Conservation (phyloP, 2,797 vertebrate genomes). For the Helicolenus hilgendorfi region DNA sequence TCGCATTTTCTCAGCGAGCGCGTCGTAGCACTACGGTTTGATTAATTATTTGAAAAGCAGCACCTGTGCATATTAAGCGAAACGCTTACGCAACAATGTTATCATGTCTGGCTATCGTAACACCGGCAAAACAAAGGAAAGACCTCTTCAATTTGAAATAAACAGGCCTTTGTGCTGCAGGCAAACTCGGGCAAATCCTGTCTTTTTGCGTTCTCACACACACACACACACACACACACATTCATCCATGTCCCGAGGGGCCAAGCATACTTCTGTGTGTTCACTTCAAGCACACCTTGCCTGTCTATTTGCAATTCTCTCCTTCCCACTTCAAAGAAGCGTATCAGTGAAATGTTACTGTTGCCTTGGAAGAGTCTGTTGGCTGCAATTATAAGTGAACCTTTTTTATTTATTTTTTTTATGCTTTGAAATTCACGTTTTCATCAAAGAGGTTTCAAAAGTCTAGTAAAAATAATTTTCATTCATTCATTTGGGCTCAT, state of each 20-base stretch:
- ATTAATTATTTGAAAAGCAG: constrained; percentile 10
- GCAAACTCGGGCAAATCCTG: constrained; percentile 1
- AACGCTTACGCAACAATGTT: not conserved
- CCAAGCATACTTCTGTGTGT: constrained; percentile 33
- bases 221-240: constrained; percentile 20
- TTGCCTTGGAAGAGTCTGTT: constrained; percentile 37
- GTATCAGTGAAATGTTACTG: constrained; percentile 50
- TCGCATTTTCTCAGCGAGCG: not conserved
- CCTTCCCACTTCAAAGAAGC: constrained; percentile 68
- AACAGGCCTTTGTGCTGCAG: not conserved
- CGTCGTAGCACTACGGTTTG: not conserved
- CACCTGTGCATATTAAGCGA: not conserved
- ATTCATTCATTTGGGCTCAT: not conserved
- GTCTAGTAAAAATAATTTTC: constrained; percentile 5
- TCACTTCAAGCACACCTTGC: constrained; percentile 57
- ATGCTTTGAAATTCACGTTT: constrained; percentile 33
- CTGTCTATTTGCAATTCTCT: constrained; percentile 56
- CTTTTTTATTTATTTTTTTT: not conserved
- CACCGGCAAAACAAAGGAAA: not conserved
- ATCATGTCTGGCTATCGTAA: not conserved
- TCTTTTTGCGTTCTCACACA: not conserved
- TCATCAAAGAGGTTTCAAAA: constrained; percentile 22
- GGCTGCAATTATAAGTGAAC: constrained; percentile 44
- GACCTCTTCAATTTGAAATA: not conserved
- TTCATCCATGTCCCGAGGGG: constrained; percentile 55